Percentiles rank a stretch among this genome's conserved stretches.
Conservation (phyloP, 2,113 vertebrate species). For the Ibidorhyncha struthersii region DNA sequence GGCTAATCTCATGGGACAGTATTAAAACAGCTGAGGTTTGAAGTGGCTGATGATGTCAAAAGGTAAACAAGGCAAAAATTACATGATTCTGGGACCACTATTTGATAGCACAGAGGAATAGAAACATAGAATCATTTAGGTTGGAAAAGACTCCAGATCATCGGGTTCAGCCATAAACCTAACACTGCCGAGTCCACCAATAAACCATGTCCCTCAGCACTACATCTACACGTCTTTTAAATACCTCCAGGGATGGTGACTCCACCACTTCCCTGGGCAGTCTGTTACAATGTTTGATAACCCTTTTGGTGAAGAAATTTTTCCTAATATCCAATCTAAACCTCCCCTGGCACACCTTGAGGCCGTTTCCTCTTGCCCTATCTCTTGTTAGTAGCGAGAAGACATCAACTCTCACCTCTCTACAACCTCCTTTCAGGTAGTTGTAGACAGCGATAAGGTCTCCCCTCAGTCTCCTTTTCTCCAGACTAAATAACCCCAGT, state of each 20-base stretch:
- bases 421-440: neutral
- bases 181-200: too few relatives aligned
- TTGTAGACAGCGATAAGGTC: fast-evolving
- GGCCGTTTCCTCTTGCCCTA: fast-evolving
- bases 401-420: fast-evolving
- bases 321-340: neutral
- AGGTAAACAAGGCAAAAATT: neutral
- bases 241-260: neutral
- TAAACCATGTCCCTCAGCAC: neutral
- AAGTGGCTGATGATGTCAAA: neutral
- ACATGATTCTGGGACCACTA: neutral
- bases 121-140: neutral
- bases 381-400: neutral
- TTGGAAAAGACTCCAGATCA: neutral
- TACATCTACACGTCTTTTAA: fast-evolving
- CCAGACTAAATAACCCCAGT: fast-evolving
- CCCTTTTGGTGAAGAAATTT: fast-evolving
- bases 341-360: fast-evolving
- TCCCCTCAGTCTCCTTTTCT: neutral
- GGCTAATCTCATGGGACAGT: neutral
- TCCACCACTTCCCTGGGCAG: neutral
- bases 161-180: fast-evolving
- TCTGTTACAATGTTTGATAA: neutral
- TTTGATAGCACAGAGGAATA: neutral
- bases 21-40: neutral